Evolutionary conservation across 2,888 invertebrate genomes (phyloP).

Genomic region (Eupeodes latifasciatus): DNA sequence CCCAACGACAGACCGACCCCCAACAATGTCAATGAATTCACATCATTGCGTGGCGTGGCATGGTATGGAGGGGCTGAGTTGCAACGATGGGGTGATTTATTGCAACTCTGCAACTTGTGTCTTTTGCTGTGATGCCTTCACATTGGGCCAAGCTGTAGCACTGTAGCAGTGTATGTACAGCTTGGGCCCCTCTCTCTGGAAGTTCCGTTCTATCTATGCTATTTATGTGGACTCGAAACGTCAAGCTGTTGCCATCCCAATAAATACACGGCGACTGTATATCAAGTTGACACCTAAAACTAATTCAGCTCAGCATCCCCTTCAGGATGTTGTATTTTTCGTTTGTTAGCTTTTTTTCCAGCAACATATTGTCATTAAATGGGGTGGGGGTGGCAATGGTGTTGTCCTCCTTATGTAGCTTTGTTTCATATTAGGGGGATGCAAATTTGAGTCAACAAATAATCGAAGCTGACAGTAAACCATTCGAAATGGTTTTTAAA

Average conservation of each 20-base stretch:
- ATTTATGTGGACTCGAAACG: conserved; percentile 51
- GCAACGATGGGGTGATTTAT: conserved; percentile 75
- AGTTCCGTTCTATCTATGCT: conserved; percentile 1
- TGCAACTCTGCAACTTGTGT: conserved; percentile 74
- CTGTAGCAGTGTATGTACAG: too few relatives aligned
- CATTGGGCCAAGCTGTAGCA: neutral
- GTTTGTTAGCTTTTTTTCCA: conserved; percentile 22
- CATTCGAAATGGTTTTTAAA: conserved; percentile 73
- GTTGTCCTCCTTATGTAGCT: neutral
- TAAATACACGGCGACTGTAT: conserved; percentile 71
- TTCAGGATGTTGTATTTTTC: conserved; percentile 31
- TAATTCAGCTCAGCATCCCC: conserved; percentile 64
- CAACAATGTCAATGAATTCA: conserved; percentile 4
- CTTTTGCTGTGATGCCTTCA: conserved; percentile 53
- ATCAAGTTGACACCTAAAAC: conserved; percentile 76
- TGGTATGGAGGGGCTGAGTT: conserved; percentile 35
- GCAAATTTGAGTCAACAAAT: conserved; percentile 73
- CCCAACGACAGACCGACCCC: neutral
- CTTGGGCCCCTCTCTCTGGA: neutral
- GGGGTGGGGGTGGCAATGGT: neutral
- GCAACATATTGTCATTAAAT: conserved; percentile 57
- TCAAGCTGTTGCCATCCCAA: conserved; percentile 74
- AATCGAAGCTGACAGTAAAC: conserved; percentile 74
- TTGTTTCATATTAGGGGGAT: conserved; percentile 43
- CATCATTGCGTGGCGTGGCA: conserved; percentile 38